phyloP scores from a whole-genome alignment of 1,140 invertebrate species.

The Pseudoatta argentina region DNA sequence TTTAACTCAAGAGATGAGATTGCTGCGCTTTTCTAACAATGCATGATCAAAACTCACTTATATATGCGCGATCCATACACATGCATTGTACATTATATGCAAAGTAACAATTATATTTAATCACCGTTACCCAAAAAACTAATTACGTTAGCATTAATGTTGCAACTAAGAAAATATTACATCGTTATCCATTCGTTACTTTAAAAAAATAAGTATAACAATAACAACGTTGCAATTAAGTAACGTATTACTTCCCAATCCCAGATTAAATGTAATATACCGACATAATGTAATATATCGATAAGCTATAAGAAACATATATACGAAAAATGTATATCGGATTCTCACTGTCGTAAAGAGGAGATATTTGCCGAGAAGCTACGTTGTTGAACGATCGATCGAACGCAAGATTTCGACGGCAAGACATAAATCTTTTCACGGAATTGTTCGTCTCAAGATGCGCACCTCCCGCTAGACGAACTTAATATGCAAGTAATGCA shows the following conservation, averaged over 20 bases:
- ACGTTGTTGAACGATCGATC: conserved; percentile 42
- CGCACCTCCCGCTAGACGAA: conserved; percentile 68
- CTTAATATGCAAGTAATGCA: conserved; percentile 77
- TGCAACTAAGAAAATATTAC: too few species aligned
- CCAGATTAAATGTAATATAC: neutral
- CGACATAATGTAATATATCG: neutral
- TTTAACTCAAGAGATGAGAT: too few species aligned
- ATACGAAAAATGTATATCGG: neutral
- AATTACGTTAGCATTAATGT: too few species aligned
- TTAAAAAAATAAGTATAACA: neutral
- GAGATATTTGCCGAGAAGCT: conserved; percentile 15
- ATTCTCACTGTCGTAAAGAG: conserved; percentile 4
- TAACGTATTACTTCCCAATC: neutral
- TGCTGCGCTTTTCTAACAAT: too few species aligned
- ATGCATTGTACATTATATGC: too few species aligned
- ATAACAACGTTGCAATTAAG: too few species aligned
- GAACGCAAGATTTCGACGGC: conserved; percentile 35
- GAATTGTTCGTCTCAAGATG: conserved; percentile 58
- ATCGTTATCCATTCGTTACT: too few species aligned
- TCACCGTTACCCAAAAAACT: too few species aligned
- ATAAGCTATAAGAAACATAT: neutral
- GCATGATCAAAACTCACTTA: too few species aligned
- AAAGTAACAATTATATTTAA: too few species aligned
- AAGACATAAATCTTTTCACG: conserved; percentile 30
- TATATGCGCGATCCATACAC: too few species aligned